Evolutionary conservation across 2,888 invertebrate species (phyloP).

Genomic region (Sturmia bella): DNA sequence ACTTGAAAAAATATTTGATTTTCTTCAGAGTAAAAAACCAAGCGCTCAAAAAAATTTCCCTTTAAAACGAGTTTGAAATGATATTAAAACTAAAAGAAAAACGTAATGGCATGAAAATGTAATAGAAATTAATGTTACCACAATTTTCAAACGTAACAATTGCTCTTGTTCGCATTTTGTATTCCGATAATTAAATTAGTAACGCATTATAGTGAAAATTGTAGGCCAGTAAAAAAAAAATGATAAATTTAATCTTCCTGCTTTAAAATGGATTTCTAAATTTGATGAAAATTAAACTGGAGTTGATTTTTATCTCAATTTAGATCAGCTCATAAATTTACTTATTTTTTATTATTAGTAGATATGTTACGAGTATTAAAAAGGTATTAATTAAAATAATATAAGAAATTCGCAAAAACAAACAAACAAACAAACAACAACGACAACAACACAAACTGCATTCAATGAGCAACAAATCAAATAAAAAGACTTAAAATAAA

Average conservation of each 20-base stretch:
- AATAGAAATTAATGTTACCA: conserved; percentile 34
- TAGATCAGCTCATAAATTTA: background rate
- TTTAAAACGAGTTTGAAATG: conserved; percentile 14
- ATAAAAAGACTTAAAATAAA: conserved; percentile 64
- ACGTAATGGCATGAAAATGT: conserved; percentile 25
- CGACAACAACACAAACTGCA: conserved; percentile 76
- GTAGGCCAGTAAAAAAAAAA: conserved; percentile 37
- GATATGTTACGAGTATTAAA: conserved; percentile 32
- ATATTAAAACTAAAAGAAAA: conserved; percentile 28
- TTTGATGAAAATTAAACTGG: background rate
- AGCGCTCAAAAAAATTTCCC: conserved; percentile 9
- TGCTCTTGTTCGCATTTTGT: conserved; percentile 4
- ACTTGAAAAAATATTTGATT: background rate
- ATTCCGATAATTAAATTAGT: conserved; percentile 36
- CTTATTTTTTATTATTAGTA: conserved; percentile 34
- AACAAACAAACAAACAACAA: conserved; percentile 71
- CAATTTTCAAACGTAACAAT: conserved; percentile 49
- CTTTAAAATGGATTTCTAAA: background rate
- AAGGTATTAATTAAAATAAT: conserved; percentile 64
- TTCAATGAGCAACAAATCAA: conserved; percentile 71
- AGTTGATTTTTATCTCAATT: background rate
- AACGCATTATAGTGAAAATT: conserved; percentile 19
- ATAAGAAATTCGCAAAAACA: conserved; percentile 68
- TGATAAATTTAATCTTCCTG: background rate
- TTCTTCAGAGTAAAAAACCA: background rate